Base-by-base conservation (phyloP, 2,888 invertebrate genomes). In the Cremastobaeus sp. region DNA sequence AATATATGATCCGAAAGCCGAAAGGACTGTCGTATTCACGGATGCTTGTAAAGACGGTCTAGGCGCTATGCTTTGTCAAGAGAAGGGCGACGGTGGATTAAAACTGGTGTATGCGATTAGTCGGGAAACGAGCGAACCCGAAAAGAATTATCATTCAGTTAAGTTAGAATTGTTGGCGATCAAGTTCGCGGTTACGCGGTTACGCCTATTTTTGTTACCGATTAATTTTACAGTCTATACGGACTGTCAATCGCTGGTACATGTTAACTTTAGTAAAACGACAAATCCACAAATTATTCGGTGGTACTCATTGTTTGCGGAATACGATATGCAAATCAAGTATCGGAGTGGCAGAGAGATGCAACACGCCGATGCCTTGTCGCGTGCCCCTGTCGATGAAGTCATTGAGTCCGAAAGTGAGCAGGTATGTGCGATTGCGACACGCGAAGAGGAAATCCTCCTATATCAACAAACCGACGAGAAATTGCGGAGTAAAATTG, bases 1-100 rank as follows among this genome's bases (percentile, higher is more conserved):
- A 3, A 8, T 34, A 34, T 34, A 34, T 34, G n/a, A 34, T 11
- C 34, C 34, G 9, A 3, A n/a, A 3, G n/a, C 6, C 3, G 6
- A 34, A n/a, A 34, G 11, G 11, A 34, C 34, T n/a, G 69, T 62
- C 25, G 8, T 74, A 9, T 64, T 70, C 32, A 69, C 70, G 9
- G 69, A 70, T 32, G 76, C 69, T 17, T 70, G 66, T 25, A 25
- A 47, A 8, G 21, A 14, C 12, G 74, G 76, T 2, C 11, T 76
- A 6, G 60, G 57, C 0, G 71, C 69, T 3, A 71, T 76, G n/a
- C 18, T 76, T 5, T 20, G 74, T 0, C 74, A 76, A 39, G 28
- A 11, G 0, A 34, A 34, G 4, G 9, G n/a, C 3, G 11, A n/a
- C 3, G 11, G 34, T n/a, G 34, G n/a, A n/a, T 8, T 34, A 3